Base-by-base conservation (phyloP, 2,113 vertebrate species). In the Microcebus murinus region DNA sequence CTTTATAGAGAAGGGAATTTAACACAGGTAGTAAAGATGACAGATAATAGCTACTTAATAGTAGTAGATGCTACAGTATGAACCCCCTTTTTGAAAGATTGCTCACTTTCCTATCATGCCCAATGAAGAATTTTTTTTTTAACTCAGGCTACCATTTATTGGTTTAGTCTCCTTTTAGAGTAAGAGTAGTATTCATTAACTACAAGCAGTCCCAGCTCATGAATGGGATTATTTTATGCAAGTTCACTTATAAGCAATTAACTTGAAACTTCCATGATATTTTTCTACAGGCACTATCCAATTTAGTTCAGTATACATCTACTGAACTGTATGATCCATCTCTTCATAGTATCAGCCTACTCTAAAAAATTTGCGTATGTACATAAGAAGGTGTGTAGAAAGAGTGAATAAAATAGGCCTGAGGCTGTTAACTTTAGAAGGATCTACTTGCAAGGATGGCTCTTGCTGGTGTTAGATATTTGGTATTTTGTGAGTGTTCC, bases 301-400 rank as follows among this genome's bases (percentile, higher is more conserved):
- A 39, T 87, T 93, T 93, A 96, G 92, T 87, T 96, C 52, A 96
- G 20, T 50, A 93, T 9, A 61, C 2, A 80, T 74, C 42, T 85
- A 15, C 27, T 96, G 81, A 76, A 85, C 29, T 85, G 8, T 89
- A 42, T 89, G 57, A 82, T 29, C 48, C 63, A 82, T 91, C 48
- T 68, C n/a, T 91, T 96, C n/a, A 59, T 14, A 91, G 21, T 77
- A 57, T 85, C 45, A 91, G 20, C 23, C 25, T 95, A 87, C 77
- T 93, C 21, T 94, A 88, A 90, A 93, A 91, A 85, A 65, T 77
- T 76, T 73, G 21, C 17, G 34, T 55, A 45, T 68, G 18, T 73
- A 12, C 39, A 21, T 74, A 65, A 81, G 29, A 76, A 79, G 70
- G 39, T 67, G 34, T 77, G 25, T 65, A 27, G 74, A 87, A 87